Evolutionary conservation across 2,797 vertebrate species (phyloP), one percentile per base, ranked within the genome.

Genomic region (Enteromius treurensis): DNA sequence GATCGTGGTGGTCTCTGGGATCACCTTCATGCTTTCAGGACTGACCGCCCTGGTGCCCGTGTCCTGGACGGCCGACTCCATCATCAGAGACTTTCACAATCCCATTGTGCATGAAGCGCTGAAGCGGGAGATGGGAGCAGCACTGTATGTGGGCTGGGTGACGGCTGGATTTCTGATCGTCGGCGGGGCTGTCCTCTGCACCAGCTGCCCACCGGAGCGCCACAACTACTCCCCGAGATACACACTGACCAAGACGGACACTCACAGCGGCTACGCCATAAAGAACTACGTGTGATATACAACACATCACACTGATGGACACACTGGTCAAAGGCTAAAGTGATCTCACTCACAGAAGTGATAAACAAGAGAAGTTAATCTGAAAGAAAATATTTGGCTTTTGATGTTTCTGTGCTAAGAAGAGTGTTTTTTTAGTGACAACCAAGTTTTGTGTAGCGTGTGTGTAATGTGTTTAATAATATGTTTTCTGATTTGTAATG

Each of bases 21-120:
- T 89, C 83, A 89, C 92, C 82, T 97, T 96, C 76, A 84, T 95
- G 89, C 81, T 95, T 37, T 89, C 95, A 0, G 94, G 94, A 29
- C 87, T 96, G 80, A 89, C 91, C 68, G 80, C 94, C 9, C 80
- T 95, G 3, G 89, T 95, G 4, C 93, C 96, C 0, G 93, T 97
- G 45, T 95, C 96, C 83, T 97, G 95, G 96, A 95, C 94, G 0
- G 96, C 96, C 51, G 94, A 95, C 89, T 90, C 86, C 89, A 93
- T 97, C 11, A 92, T 97, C 92, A 92, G 79, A 17, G 95, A 96
- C 90, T 96, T 97, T 90, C 91, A 96, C 92, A 96, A 96, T 90
- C 96, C 96, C 0, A 89, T 94, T 0, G 95, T 96, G 49, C 95
- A 96, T 0, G 91, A 96, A 84, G 95, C 94, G 11, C 91, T 97